These are phyloP conservation scores for Pseudopipra pipra DNA, from an alignment of 2,113 vertebrate species.

Conservation along the genomic window DNA sequence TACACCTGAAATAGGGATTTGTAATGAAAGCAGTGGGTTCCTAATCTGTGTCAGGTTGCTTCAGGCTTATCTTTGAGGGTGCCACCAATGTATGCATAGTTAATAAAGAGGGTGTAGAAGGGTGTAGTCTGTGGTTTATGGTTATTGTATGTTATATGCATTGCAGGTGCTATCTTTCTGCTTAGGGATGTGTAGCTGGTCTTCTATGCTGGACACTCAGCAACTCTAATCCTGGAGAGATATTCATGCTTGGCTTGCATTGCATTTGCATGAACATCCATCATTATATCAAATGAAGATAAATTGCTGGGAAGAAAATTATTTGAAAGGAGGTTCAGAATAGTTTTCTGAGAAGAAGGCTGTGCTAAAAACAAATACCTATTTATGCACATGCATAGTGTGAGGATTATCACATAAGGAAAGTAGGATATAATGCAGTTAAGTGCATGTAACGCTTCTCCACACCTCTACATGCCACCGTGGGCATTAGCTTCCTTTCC, in stretches of 20 bases:
- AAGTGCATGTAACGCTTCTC: fast-evolving
- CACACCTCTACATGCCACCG: neutral
- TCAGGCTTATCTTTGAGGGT: neutral
- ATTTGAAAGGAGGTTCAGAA: neutral
- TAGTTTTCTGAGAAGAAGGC: neutral
- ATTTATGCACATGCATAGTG: neutral
- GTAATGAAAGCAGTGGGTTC: neutral
- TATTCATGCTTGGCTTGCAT: neutral
- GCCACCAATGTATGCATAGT: neutral
- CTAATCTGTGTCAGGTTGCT: neutral
- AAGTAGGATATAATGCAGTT: neutral
- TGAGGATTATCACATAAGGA: neutral
- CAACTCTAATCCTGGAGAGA: neutral
- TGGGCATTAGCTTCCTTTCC: neutral
- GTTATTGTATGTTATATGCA: neutral
- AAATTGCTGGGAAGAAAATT: neutral
- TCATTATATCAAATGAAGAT: neutral
- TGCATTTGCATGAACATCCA: neutral
- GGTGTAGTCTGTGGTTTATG: neutral
- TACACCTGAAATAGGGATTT: neutral
- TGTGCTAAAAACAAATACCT: neutral
- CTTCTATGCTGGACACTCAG: neutral
- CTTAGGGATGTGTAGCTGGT: neutral
- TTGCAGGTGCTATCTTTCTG: neutral
- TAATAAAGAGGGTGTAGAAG: fast-evolving